phyloP scores from a whole-genome alignment of 2,113 vertebrate species.

The Vireo altiloquus region DNA sequence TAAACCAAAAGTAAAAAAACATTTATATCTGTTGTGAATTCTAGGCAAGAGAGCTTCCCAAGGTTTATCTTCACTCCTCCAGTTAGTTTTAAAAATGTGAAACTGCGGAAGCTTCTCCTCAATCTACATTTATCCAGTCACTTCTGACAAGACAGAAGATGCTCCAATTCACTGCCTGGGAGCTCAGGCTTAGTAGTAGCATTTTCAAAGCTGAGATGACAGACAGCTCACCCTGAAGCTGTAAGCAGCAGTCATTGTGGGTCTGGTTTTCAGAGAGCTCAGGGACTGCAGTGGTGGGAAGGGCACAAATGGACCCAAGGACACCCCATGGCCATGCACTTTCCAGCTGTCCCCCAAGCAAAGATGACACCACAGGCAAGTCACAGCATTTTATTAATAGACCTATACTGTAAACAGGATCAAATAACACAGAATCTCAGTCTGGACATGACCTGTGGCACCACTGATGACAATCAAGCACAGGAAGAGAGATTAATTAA shows the following conservation, averaged over 20 bases:
- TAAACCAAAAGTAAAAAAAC: background rate
- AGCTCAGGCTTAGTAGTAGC: background rate
- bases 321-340: fast-evolving
- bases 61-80: background rate
- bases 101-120: background rate
- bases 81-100: background rate
- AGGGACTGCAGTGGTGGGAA: background rate
- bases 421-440: background rate
- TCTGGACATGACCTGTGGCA: background rate
- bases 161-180: background rate
- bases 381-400: background rate
- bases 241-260: background rate
- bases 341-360: background rate
- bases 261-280: background rate
- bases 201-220: background rate
- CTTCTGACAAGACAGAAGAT: background rate
- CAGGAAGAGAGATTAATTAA: background rate
- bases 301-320: fast-evolving
- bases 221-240: background rate
- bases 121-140: background rate
- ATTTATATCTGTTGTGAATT: background rate
- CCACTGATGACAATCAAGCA: background rate
- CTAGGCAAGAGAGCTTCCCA: background rate
- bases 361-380: background rate
- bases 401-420: background rate